These are phyloP conservation scores for Bradypus variegatus DNA, from an alignment of 2,797 vertebrate species.

Conservation along the genomic window DNA sequence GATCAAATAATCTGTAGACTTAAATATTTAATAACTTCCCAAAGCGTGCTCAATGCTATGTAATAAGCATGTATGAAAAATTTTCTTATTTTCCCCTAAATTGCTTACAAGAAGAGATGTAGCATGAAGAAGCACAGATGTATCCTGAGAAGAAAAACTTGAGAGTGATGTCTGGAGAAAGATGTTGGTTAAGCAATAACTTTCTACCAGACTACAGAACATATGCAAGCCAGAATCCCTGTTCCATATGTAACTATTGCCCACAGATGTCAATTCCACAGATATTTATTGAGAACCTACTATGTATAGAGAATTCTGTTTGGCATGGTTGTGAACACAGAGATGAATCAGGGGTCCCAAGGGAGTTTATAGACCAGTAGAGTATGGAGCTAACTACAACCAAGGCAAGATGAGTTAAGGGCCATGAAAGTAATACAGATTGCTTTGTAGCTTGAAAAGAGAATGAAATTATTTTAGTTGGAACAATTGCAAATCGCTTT, in stretches of 20 bases:
- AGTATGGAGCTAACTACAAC: background rate
- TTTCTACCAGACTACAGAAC: slow-evolving; percentile 1
- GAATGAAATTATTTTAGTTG: background rate
- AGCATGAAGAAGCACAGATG: background rate
- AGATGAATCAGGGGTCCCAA: background rate
- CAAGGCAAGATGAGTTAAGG: background rate
- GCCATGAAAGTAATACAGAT: background rate
- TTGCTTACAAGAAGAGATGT: background rate
- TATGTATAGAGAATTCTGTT: background rate
- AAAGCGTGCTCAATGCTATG: background rate
- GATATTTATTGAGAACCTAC: background rate
- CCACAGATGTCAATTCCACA: background rate
- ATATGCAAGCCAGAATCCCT: background rate
- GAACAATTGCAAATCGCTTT: background rate
- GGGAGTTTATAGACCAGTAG: background rate
- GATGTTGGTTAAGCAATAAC: background rate
- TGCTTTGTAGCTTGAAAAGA: slow-evolving; percentile 15
- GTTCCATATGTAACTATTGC: background rate
- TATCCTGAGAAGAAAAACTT: background rate
- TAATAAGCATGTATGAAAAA: background rate
- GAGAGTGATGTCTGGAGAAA: background rate
- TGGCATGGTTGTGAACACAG: background rate
- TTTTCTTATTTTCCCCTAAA: background rate
- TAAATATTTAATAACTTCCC: slow-evolving; percentile 21
- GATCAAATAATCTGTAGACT: background rate